Evolutionary conservation across 2,113 vertebrate genomes (phyloP), one percentile per base, ranked within the genome.

Genomic region (Eurystomus gularis): DNA sequence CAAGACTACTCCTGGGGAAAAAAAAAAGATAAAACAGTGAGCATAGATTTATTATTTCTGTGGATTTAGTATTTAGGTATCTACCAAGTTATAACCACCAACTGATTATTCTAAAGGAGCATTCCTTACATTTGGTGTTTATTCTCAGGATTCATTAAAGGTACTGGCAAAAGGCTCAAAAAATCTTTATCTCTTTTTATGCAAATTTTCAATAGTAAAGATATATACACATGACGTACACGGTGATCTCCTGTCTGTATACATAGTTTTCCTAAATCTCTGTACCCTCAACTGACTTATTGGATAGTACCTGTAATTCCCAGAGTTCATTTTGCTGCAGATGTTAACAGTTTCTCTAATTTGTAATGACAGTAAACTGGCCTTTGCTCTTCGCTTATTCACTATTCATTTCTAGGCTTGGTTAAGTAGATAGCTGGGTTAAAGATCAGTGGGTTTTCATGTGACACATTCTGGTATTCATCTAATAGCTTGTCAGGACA

Each of bases 401-500:
- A 98, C 98, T 97, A 95, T 98, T 98, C 98, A 98, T 98, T 98
- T 97, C 96, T 97, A 97, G 97, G 96, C 97, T 98, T 97, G 96
- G 98, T 98, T 98, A 98, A 98, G 97, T 97, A 98, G 96, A 97
- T 97, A 97, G 97, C 97, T 97, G 97, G 97, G 98, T 98, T 98
- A 98, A 98, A 98, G 97, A 98, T 98, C 98, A 98, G 97, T 98
- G 97, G 96, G 97, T 98, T 98, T 98, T 98, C 99, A 99, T 99
- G 99, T 99, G 99, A 99, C 98, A 98, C 95, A 97, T 89, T 92
- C 97, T 97, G 97, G 98, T 97, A 98, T 98, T 99, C 98, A 98
- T 98, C 98, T 99, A 98, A 99, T 98, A 98, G 98, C 98, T 98
- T 94, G 39, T 98, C 95, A 98, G 98, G 98, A 99, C 99, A 99